Conservation (phyloP, 2,797 vertebrate species). For the Natrix natrix region DNA sequence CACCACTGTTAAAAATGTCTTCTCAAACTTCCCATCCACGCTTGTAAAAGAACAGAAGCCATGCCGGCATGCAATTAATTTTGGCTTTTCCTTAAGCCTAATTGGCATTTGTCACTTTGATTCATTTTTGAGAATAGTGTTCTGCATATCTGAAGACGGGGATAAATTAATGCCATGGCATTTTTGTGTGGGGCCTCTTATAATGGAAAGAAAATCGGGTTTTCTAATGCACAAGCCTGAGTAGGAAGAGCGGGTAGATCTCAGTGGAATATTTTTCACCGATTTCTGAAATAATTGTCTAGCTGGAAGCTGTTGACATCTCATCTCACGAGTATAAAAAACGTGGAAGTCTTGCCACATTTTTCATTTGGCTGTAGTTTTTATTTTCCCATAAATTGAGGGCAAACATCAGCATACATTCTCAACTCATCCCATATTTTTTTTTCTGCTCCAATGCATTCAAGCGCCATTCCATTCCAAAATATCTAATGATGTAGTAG, state of each 20-base stretch:
- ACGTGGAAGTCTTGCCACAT: background rate
- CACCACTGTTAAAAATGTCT: background rate
- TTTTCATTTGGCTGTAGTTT: background rate
- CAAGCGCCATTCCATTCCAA: background rate
- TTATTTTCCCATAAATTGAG: background rate
- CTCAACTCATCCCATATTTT: background rate
- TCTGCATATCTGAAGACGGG: background rate
- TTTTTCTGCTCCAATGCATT: background rate
- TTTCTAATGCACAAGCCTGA: background rate
- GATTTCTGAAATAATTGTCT: slow-evolving; percentile 19
- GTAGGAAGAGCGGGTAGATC: background rate
- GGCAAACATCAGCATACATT: background rate
- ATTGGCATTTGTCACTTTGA: background rate
- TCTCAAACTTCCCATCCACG: background rate
- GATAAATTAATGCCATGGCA: background rate
- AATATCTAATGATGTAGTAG: background rate
- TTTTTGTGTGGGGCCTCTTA: background rate
- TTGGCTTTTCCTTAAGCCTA: background rate
- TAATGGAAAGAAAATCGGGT: background rate
- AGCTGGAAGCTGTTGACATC: background rate
- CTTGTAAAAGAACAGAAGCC: background rate
- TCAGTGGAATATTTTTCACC: background rate
- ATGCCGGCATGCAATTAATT: slow-evolving; percentile 2
- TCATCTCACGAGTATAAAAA: background rate
- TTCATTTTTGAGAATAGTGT: slow-evolving; percentile 21